Evolutionary conservation across 2,797 vertebrate species (phyloP), one percentile per base, ranked within the genome.

Genomic region (Borostomias antarcticus): DNA sequence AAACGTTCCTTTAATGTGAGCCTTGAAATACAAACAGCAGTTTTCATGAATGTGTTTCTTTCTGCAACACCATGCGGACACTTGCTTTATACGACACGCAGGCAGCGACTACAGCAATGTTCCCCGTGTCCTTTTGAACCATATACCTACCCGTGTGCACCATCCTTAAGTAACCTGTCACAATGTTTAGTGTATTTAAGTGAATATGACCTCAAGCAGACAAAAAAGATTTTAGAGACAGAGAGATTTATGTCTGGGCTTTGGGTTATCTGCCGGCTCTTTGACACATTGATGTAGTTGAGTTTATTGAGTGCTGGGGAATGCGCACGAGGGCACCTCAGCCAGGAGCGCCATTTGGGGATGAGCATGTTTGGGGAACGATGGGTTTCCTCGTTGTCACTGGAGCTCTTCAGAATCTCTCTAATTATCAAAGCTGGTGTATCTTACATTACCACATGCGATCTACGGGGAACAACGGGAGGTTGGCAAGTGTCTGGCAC

Each of bases 261-360:
- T 89, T 86, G 75, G 13, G 66, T 89, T 88, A 89, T 89, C 85
- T 78, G 80, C 80, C 78, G 75, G 75, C 81, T 85, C 84, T 87
- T 85, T 87, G 89, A 89, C 85, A 81, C 80, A 89, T 89, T 90
- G 85, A 89, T 86, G 72, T 68, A 68, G 58, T 66, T 33, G 64
- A 75, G 70, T 92, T 91, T 92, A 91, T 90, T 88, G 86, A 89
- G 84, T 86, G 89, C 83, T 77, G 82, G 86, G 83, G 88, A 90
- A 91, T 89, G 81, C 66, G 78, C 79, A 67, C 40, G 78, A 71
- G 70, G 47, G 78, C 74, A 64, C 64, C 69, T 78, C 51, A 56
- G 71, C 82, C 79, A 72, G 76, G 83, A 23, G 35, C 64, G 66
- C 66, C 50, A 52, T 37, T 66, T 70, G 51, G 43, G 74, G 67